Evolutionary conservation across 2,113 vertebrate genomes (phyloP).

Genomic region (Oryzias javanicus): DNA sequence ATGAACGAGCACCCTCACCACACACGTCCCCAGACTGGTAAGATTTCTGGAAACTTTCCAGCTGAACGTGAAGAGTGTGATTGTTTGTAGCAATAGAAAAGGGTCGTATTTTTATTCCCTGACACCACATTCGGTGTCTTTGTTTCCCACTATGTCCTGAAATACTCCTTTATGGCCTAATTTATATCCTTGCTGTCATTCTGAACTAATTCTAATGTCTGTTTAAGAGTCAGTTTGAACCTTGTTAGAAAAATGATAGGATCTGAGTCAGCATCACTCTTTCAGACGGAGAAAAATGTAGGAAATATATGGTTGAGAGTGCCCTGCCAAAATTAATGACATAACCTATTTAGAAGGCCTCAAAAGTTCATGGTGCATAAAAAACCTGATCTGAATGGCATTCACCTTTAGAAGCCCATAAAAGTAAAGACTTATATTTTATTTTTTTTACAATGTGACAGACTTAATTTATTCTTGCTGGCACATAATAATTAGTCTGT

Average conservation of each 20-base stretch:
- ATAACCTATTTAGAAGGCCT: constrained; percentile 82
- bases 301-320: constrained; percentile 53
- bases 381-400: constrained; percentile 92
- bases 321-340: constrained; percentile 88
- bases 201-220: constrained; percentile 1
- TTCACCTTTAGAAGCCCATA: constrained; percentile 94
- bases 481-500: constrained; percentile 84
- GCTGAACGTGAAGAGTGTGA: constrained; percentile 17
- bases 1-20: constrained; percentile 4
- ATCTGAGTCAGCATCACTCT: constrained; percentile 22
- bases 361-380: constrained; percentile 91
- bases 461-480: constrained; percentile 91
- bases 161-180: background rate
- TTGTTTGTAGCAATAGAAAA: constrained; percentile 1
- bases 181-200: background rate
- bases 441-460: constrained; percentile 93
- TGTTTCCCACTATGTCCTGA: background rate
- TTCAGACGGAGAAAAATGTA: constrained; percentile 38
- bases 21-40: background rate
- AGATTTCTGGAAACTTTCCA: background rate
- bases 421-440: constrained; percentile 90
- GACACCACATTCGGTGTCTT: constrained; percentile 3
- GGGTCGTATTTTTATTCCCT: background rate
- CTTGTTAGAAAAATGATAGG: constrained; percentile 4
- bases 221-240: constrained; percentile 25